Percentiles rank a stretch among this genome's conserved stretches.
These are phyloP conservation scores for Meta bourneti DNA, from an alignment of 2,888 invertebrate species.

Conservation along the genomic window DNA sequence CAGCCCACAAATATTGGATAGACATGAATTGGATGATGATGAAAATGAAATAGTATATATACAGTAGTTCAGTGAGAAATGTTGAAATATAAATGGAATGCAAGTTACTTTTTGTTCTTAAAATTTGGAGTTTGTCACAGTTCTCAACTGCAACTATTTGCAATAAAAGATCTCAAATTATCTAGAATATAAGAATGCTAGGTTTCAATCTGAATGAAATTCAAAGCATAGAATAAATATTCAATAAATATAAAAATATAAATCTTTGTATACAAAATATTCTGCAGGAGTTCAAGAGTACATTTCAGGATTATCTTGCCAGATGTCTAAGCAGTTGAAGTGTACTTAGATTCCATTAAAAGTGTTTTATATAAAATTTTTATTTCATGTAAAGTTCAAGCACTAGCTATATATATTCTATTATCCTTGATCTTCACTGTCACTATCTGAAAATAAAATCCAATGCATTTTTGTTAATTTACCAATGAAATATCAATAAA, in stretches of 20 bases:
- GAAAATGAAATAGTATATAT: constrained; percentile 48
- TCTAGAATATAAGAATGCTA: constrained; percentile 20
- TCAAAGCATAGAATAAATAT: constrained; percentile 25
- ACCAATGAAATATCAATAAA: too few relatives aligned
- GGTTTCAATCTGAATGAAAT: not conserved
- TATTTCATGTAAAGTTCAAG: not conserved
- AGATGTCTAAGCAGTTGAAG: not conserved
- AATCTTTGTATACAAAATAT: constrained; percentile 13
- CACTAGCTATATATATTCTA: not conserved
- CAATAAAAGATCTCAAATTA: not conserved
- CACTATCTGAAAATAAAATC: constrained; percentile 63
- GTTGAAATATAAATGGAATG: constrained; percentile 13
- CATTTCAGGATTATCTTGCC: not conserved
- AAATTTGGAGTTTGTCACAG: not conserved
- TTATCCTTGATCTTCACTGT: constrained; percentile 75
- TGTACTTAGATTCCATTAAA: not conserved
- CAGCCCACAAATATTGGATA: not conserved
- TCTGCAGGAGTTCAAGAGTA: not conserved
- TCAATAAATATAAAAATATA: constrained; percentile 27
- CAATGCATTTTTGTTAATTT: too few relatives aligned
- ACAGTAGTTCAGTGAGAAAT: constrained; percentile 19
- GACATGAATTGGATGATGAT: constrained; percentile 40
- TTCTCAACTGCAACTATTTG: not conserved
- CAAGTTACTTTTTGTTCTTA: not conserved
- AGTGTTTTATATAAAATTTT: not conserved